Base-by-base conservation (phyloP, 1,140 invertebrate genomes). In the Homalodisca vitripennis region DNA sequence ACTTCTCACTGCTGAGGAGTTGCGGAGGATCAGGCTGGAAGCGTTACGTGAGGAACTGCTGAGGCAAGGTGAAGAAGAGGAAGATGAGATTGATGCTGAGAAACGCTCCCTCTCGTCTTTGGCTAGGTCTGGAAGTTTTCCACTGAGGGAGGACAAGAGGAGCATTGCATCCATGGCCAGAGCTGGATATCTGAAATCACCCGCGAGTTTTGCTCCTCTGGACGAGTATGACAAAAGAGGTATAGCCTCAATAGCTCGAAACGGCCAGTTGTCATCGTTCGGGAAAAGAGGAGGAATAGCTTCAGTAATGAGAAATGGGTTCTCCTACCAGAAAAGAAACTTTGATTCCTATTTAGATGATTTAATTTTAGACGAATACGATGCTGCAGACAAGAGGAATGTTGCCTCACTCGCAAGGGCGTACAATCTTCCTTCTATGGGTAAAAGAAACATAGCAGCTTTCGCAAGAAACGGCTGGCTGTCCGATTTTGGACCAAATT, bases 371-470 rank as follows among this genome's bases (percentile, higher is more conserved):
- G 51, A 67, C 29, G 69, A 71, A 20, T 71, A 70, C 32, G 70
- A 68, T 31, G 63, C 70, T 14, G 68, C 47, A 6, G 71, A 73
- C 14, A 73, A 73, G 34, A 72, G 73, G 32, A 73, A 72, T 27
- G 66, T 72, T 27, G 73, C 73, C 0, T 73, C 73, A 30, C 53
- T 73, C 0, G 72, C 72, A 12, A 31, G 71, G 62, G 63, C 65
- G 1, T 72, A 53, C 46, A 67, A 68, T 17, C 47, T 69, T 3
- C 70, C 69, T 13, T 14, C 34, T 29, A 66, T 64, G 1, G 69
- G 68, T 3, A 76, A 76, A 55, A 70, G 73, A 34, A 72, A 73
- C 66, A 41, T 74, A 31, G 73, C 63, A 32, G 72, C 73, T 31
- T 63, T 74, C n/a, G 71, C 72, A 1, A 68, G 70, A 69, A 71